Evolutionary conservation across 1,140 invertebrate genomes (phyloP).

Genomic region (Scaptodrosophila lebanonensis): DNA sequence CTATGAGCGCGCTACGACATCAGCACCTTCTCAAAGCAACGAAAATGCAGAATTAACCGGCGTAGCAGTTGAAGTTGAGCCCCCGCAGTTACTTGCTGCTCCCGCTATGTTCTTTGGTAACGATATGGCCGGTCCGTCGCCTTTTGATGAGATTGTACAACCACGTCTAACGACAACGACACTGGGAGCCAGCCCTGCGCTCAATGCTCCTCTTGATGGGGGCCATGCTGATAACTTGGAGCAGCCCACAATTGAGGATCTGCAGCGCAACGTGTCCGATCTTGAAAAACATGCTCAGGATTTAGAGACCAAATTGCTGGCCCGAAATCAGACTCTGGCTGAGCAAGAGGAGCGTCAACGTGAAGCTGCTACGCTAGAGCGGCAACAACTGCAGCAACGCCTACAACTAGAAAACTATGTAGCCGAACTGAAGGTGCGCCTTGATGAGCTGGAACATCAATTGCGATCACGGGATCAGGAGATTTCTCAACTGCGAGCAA

Average conservation of each 20-base stretch:
- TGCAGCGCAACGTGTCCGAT: constrained; percentile 72
- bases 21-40: too few relatives aligned
- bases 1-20: constrained; percentile 23
- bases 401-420: not conserved
- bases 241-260: constrained; percentile 65
- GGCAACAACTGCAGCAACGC: constrained; percentile 30
- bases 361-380: constrained; percentile 19
- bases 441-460: constrained; percentile 8
- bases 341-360: constrained; percentile 51
- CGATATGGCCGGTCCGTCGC: constrained; percentile 44
- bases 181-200: too few relatives aligned
- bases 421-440: constrained; percentile 9
- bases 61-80: constrained; percentile 11
- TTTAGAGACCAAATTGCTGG: constrained; percentile 48
- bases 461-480: constrained; percentile 22
- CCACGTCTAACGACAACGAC: constrained; percentile 23
- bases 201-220: too few relatives aligned
- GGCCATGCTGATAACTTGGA: too few relatives aligned
- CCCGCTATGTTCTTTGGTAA: constrained; percentile 58
- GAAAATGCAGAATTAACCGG: constrained; percentile 25
- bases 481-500: constrained; percentile 15
- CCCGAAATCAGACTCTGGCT: constrained; percentile 27
- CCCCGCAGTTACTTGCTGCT: constrained; percentile 11
- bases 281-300: constrained; percentile 73
- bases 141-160: constrained; percentile 66